Base-by-base conservation (phyloP, 2,113 vertebrate genomes). In the Ceyx melanurus region DNA sequence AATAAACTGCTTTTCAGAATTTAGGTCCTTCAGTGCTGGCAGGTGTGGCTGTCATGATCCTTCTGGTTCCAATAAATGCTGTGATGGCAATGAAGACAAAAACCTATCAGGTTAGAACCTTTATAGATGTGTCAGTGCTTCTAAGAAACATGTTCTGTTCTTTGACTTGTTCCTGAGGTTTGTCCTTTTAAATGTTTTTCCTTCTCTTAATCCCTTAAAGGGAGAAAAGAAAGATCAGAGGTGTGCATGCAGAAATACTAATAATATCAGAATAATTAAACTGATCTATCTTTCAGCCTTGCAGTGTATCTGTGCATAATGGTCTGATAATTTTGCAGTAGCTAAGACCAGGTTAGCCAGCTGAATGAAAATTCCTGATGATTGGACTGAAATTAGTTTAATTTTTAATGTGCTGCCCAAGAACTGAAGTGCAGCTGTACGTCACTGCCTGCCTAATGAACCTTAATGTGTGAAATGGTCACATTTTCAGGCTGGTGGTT, bases 11-110 rank as follows among this genome's bases (percentile, higher is more conserved):
- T 91, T 62, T 72, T n/a, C 82, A 99, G 99, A 99, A 97, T 92
- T 97, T 99, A 94, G 99, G 99, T 35, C 98, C 99, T 2, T 98
- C 99, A 0, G 98, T 99, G 56, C 93, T 99, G 82, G 99, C 99
- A 2, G 99, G 99, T 6, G 98, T 99, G 84, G 99, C 98, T 4
- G 99, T 99, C 68, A 99, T 99, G 99, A 51, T 99, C 46, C 97
- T 99, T 28, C 98, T 99, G 98, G 98, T 99, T 77, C 99, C 99
- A 0, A 7, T 99, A 71, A 99, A 99, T 1, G 99, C 98, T 1
- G 98, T 99, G 67, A 99, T 99, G 62, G 99, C 99, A 61, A 97
- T 99, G 99, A 99, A 99, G 96, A 99, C 98, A n/a, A 99, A 99
- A 98, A 97, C 98, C 17, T 99, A 99, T 57, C 99, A 99, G 98